Evolutionary conservation across 2,113 vertebrate genomes (phyloP).

Genomic region (Suncus etruscus): DNA sequence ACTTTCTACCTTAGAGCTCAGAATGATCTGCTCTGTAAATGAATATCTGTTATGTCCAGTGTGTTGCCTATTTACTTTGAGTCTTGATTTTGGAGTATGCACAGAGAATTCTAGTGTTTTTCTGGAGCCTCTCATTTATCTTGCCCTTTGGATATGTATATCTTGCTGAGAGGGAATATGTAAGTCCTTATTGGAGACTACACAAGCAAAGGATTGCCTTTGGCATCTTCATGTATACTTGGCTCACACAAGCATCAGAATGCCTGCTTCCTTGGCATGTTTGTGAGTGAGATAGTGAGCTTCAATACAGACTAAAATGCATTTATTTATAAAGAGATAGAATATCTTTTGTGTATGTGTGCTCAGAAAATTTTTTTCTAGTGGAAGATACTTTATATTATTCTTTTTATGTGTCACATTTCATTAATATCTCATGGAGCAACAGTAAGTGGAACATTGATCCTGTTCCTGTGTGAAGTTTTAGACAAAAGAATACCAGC

Average conservation of each 20-base stretch:
- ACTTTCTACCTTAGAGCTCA: slow-evolving; percentile 41
- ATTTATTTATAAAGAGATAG: slow-evolving; percentile 67
- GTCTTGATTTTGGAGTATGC: slow-evolving; percentile 11
- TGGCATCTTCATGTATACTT: slow-evolving; percentile 61
- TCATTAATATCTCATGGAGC: slow-evolving; percentile 16
- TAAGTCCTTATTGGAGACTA: slow-evolving; percentile 66
- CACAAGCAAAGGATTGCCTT: slow-evolving; percentile 63
- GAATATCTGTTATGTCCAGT: not conserved
- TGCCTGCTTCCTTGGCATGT: slow-evolving; percentile 58
- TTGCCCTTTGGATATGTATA: slow-evolving; percentile 43
- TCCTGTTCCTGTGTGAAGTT: not conserved
- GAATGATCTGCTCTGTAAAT: slow-evolving; percentile 1
- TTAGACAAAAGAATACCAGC: not conserved
- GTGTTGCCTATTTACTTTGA: slow-evolving; percentile 29
- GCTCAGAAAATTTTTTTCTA: slow-evolving; percentile 47
- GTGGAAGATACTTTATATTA: slow-evolving; percentile 44
- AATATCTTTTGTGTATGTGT: slow-evolving; percentile 61
- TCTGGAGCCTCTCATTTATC: slow-evolving; percentile 52
- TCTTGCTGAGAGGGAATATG: slow-evolving; percentile 23
- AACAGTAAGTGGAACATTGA: not conserved
- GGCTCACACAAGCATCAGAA: slow-evolving; percentile 53
- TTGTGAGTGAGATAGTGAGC: slow-evolving; percentile 53
- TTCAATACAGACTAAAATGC: slow-evolving; percentile 64
- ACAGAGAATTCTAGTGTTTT: slow-evolving; percentile 27
- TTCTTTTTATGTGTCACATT: not conserved